Conservation (phyloP, 2,888 invertebrate species). For the Encarsia formosa region DNA sequence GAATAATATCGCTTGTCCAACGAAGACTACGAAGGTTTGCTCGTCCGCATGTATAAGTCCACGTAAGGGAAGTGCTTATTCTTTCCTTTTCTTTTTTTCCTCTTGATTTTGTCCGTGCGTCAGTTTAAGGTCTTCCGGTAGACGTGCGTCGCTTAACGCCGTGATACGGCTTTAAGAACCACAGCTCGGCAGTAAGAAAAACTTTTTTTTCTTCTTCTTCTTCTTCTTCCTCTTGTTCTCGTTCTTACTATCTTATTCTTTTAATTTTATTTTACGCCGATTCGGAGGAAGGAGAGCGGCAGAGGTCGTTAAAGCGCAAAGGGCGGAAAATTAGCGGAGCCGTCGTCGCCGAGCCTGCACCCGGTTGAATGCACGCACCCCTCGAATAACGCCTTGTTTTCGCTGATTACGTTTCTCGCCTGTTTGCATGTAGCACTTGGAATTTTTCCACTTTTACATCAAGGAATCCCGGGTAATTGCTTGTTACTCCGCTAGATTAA, state of each 20-base stretch:
- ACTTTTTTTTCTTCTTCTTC: neutral
- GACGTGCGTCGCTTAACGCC: neutral
- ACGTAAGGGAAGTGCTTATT: no score
- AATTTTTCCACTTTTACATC: no score
- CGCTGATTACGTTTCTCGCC: neutral
- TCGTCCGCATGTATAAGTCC: no score
- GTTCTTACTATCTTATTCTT: neutral
- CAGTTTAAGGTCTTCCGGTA: conserved; percentile 15
- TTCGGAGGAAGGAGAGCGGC: neutral
- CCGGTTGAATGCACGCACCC: neutral
- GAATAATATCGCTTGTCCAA: no score
- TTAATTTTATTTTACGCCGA: neutral
- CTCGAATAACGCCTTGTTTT: conserved; percentile 4
- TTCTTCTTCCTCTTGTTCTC: neutral
- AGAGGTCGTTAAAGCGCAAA: conserved; percentile 1
- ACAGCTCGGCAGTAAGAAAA: neutral
- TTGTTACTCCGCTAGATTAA: no score
- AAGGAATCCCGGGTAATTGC: no score
- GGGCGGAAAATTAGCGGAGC: conserved; percentile 2
- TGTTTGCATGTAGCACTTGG: neutral
- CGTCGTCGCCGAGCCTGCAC: neutral
- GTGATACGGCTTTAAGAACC: conserved; percentile 6
- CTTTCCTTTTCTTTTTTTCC: neutral
- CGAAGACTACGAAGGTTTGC: no score
- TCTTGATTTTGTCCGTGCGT: conserved; percentile 16